Conservation (phyloP, 2,113 vertebrate species). For the Oriolus oriolus region DNA sequence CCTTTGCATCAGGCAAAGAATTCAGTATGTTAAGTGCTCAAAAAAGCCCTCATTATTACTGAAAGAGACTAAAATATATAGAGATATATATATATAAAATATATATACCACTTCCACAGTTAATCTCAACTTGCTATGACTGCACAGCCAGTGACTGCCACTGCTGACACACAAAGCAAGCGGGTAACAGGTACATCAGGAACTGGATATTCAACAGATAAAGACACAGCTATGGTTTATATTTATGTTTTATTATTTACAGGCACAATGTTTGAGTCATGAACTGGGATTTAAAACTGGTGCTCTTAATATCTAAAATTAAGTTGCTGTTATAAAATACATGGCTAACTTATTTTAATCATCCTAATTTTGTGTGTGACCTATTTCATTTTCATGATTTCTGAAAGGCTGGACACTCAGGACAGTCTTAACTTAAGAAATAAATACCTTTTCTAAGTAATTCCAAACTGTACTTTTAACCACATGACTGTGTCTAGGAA, state of each 20-base stretch:
- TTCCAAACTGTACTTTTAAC: background rate
- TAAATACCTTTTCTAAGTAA: rapidly evolving
- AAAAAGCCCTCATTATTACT: background rate
- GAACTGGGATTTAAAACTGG: background rate
- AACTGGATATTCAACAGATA: background rate
- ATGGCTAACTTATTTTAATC: background rate
- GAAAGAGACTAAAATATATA: background rate
- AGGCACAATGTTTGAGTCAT: background rate
- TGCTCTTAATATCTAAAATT: background rate
- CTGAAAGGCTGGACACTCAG: background rate
- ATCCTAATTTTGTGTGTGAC: background rate
- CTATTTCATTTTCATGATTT: background rate
- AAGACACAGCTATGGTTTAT: background rate
- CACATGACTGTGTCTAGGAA: background rate
- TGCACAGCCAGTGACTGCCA: background rate
- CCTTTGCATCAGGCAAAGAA: background rate
- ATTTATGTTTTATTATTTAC: background rate
- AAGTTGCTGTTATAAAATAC: background rate
- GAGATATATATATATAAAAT: no score
- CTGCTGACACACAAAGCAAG: background rate
- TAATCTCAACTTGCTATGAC: background rate
- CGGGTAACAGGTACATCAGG: background rate
- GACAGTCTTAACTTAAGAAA: background rate
- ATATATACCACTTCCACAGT: background rate
- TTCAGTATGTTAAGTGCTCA: background rate